phyloP scores from a whole-genome alignment of 92 coral and sea anemone genomes.

The Desmophyllum pertusum region DNA sequence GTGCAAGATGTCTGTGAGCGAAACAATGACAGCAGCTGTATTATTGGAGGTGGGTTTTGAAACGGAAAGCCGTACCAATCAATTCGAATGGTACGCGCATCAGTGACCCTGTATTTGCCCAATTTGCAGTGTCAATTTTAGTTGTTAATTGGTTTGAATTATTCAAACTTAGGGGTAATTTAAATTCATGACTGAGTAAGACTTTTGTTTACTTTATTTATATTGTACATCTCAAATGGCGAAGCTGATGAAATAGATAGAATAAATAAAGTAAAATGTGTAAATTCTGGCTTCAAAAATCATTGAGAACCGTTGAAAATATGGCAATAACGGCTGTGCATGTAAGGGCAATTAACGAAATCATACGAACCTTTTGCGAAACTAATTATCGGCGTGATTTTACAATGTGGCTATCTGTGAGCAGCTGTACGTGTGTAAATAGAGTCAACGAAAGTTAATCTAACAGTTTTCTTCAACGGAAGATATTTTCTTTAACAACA shows the following conservation, averaged over 20 bases:
- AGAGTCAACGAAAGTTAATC: neutral
- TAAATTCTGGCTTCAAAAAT: neutral
- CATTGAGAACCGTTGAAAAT: neutral
- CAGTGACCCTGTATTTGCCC: neutral
- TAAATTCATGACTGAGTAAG: neutral
- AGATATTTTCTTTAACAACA: neutral
- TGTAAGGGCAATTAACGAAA: neutral
- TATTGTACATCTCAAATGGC: neutral
- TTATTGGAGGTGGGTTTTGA: neutral
- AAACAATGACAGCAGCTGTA: constrained; percentile 3
- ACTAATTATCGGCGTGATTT: neutral
- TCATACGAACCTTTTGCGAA: neutral
- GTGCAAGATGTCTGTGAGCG: neutral
- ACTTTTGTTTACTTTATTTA: neutral
- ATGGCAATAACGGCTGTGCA: neutral
- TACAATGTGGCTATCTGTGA: neutral
- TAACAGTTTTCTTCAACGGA: neutral
- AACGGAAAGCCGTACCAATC: constrained; percentile 1
- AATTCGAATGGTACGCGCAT: constrained; percentile 13
- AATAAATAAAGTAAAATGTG: too few relatives aligned
- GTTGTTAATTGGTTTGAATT: constrained; percentile 26
- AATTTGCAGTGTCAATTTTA: neutral
- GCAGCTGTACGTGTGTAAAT: neutral
- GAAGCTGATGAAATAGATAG: neutral
- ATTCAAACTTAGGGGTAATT: constrained; percentile 6